Percentiles rank a stretch among this genome's conserved stretches.
Evolutionary conservation across 2,797 vertebrate species (phyloP).

Genomic region (Anguilla obscura): DNA sequence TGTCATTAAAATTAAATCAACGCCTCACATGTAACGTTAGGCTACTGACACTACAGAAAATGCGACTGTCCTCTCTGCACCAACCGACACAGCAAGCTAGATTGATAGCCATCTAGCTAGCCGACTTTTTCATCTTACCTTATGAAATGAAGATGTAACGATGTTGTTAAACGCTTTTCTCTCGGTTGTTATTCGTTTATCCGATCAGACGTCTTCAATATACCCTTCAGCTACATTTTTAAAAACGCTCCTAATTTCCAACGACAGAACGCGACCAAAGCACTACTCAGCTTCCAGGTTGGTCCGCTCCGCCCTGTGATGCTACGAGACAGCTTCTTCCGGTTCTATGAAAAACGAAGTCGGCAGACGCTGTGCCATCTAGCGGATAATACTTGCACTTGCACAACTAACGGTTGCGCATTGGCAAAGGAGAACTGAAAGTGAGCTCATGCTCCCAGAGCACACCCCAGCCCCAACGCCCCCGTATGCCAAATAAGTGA

Average conservation of each 20-base stretch:
- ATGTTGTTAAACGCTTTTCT: not conserved
- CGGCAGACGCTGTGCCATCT: conserved; percentile 39
- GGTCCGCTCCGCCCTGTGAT: conserved; percentile 62
- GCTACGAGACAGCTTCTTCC: conserved; percentile 49
- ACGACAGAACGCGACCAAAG: conserved; percentile 18
- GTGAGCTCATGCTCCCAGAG: conserved; percentile 38
- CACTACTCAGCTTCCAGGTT: conserved; percentile 59
- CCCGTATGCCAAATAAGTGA: conserved; percentile 29
- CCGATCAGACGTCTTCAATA: not conserved
- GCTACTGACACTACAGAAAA: conserved; percentile 2
- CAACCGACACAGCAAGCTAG: not conserved
- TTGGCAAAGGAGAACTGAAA: not conserved
- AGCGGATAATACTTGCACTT: conserved; percentile 15
- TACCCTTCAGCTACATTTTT: conserved; percentile 32
- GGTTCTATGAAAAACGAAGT: conserved; percentile 37
- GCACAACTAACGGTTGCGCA: conserved; percentile 5
- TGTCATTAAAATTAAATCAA: not conserved
- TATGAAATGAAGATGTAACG: not conserved
- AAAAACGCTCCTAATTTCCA: conserved; percentile 12
- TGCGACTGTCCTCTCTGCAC: conserved; percentile 12
- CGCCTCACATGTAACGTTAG: not conserved
- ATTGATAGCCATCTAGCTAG: not conserved
- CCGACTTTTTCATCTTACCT: conserved; percentile 23
- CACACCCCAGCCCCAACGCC: conserved; percentile 59
- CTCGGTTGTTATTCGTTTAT: not conserved